Percentiles rank a stretch among this genome's conserved stretches.
phyloP scores from a whole-genome alignment of 2,888 invertebrate genomes.

The Epinotia ramella region DNA sequence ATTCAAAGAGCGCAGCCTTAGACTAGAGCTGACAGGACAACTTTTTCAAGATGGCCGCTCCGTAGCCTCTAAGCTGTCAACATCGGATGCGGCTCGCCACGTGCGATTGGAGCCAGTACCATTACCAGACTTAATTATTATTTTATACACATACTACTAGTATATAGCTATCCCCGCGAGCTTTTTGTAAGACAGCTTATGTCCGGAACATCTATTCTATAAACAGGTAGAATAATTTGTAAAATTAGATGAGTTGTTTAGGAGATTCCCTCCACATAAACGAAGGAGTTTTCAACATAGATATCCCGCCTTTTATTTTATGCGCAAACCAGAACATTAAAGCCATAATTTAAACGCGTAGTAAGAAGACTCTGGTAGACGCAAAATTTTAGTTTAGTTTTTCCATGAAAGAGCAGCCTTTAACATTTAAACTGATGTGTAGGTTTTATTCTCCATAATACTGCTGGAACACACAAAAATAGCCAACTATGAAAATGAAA shows the following conservation, averaged over 20 bases:
- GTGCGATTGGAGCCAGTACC: conserved; percentile 59
- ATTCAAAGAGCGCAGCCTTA: conserved; percentile 34
- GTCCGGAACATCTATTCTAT: not conserved
- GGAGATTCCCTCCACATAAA: not conserved
- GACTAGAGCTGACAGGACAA: conserved; percentile 59
- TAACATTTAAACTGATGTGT: too few species aligned
- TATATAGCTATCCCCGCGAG: too few species aligned
- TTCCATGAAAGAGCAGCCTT: too few species aligned
- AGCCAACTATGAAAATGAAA: too few species aligned
- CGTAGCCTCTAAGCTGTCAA: conserved; percentile 67
- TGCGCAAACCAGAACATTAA: too few species aligned
- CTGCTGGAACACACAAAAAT: too few species aligned
- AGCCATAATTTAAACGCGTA: too few species aligned
- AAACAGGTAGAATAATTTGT: not conserved
- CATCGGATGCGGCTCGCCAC: conserved; percentile 66
- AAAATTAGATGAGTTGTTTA: not conserved
- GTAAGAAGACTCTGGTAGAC: too few species aligned
- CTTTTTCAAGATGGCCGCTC: conserved; percentile 77
- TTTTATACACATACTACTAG: not conserved
- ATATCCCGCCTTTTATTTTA: too few species aligned
- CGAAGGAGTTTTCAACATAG: not conserved
- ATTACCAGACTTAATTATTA: conserved; percentile 6
- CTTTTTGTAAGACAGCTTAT: not conserved
- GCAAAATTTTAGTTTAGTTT: too few species aligned
- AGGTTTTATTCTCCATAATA: too few species aligned